phyloP scores from a whole-genome alignment of 92 coral and sea anemone species.

The Muricea muricata region DNA sequence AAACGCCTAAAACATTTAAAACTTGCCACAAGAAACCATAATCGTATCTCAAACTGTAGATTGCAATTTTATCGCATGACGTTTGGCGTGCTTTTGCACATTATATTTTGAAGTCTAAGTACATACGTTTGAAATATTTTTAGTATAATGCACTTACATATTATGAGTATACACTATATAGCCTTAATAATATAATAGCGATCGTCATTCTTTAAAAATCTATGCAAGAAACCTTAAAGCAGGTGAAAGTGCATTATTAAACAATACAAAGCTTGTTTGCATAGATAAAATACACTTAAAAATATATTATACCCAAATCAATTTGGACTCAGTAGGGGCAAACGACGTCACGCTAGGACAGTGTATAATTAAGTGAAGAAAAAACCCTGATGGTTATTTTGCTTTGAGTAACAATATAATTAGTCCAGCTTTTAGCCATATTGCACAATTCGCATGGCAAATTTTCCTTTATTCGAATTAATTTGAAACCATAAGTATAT shows the following conservation, averaged over 20 bases:
- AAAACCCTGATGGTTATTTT: conserved; percentile 43
- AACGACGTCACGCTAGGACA: conserved; percentile 42
- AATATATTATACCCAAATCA: conserved; percentile 50
- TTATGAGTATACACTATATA: not conserved
- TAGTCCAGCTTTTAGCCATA: conserved; percentile 37
- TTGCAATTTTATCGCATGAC: not conserved
- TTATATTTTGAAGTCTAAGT: not conserved
- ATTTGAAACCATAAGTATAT: not conserved
- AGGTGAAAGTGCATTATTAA: conserved; percentile 52
- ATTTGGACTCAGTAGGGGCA: conserved; percentile 45
- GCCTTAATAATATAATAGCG: not conserved
- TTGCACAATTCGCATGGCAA: not conserved
- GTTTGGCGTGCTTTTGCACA: not conserved
- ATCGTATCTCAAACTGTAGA: conserved; percentile 15
- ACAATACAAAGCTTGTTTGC: conserved; percentile 52
- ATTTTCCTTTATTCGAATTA: not conserved
- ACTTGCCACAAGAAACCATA: conserved; percentile 11
- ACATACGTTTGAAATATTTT: too few species aligned
- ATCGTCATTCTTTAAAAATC: conserved; percentile 42
- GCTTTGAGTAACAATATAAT: conserved; percentile 32
- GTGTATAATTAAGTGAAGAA: conserved; percentile 43
- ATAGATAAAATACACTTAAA: conserved; percentile 56
- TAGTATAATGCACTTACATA: not conserved
- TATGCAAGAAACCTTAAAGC: conserved; percentile 18
- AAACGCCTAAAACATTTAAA: conserved; percentile 2